A percentile compares a stretch with the other conserved stretches of the same genome.
These are phyloP conservation scores for Harpegnathos saltator DNA, from an alignment of 1,140 invertebrate species.

Conservation along the genomic window DNA sequence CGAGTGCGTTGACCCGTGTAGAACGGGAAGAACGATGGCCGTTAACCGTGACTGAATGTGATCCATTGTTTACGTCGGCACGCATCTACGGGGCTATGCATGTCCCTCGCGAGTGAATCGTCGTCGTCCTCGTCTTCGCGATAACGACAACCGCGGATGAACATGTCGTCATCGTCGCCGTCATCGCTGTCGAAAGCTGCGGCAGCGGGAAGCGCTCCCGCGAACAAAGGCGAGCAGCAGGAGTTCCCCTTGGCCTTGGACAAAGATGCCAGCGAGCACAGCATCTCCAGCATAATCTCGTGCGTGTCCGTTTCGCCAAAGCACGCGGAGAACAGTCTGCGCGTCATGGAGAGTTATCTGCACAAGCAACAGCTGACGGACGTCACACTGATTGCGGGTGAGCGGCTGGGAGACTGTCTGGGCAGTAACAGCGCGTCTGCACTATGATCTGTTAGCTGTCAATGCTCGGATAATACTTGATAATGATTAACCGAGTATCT, in stretches of 20 bases:
- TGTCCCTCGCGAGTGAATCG: background rate
- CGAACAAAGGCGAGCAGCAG: constrained; percentile 65
- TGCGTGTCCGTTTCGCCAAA: constrained; percentile 86
- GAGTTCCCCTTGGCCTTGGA: constrained; percentile 70
- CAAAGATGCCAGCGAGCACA: constrained; percentile 82
- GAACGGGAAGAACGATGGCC: constrained; percentile 50
- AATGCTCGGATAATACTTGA: background rate
- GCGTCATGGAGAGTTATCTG: constrained; percentile 93
- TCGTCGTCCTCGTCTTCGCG: background rate
- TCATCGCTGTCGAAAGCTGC: constrained; percentile 34
- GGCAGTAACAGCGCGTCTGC: background rate
- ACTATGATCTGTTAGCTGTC: background rate
- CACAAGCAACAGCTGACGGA: constrained; percentile 93
- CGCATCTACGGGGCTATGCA: background rate
- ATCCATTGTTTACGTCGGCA: constrained; percentile 69
- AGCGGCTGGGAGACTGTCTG: constrained; percentile 1
- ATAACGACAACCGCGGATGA: background rate
- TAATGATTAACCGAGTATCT: background rate
- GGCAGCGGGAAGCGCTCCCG: constrained; percentile 56
- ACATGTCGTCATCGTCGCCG: background rate
- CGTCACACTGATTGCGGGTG: constrained; percentile 88
- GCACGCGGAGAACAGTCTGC: constrained; percentile 93
- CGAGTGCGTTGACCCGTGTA: constrained; percentile 66
- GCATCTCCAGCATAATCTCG: constrained; percentile 83
- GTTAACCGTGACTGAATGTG: constrained; percentile 58